These are phyloP conservation scores for Galbula dea DNA, from an alignment of 2,113 vertebrate genomes.

Conservation along the genomic window DNA sequence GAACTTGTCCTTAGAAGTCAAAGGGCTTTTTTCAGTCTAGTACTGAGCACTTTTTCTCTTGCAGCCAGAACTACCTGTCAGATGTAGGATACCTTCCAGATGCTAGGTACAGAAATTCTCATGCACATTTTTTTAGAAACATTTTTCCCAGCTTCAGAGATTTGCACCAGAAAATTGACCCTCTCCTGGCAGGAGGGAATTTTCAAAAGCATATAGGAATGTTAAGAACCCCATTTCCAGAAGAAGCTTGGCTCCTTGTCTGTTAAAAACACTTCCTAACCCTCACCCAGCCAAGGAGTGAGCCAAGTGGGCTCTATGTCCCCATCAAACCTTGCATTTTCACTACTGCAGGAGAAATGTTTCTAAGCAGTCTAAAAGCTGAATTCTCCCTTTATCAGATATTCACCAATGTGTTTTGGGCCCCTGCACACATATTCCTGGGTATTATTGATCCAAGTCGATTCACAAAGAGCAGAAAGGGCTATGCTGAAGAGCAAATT, in stretches of 20 bases:
- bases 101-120: not conserved
- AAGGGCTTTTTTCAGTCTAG: slow-evolving; percentile 50
- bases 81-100: not conserved
- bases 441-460: not conserved
- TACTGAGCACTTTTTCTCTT: slow-evolving; percentile 35
- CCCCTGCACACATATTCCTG: not conserved
- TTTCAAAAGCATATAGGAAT: not conserved
- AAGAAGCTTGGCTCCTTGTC: not conserved
- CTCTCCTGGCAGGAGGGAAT: not conserved
- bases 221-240: not conserved
- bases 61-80: slow-evolving; percentile 12
- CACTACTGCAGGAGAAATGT: not conserved
- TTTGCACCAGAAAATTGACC: not conserved
- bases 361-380: not conserved
- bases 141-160: not conserved
- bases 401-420: not conserved
- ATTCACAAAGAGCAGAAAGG: not conserved
- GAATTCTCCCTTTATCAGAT: not conserved
- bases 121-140: not conserved
- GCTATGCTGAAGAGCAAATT: not conserved
- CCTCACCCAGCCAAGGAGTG: not conserved
- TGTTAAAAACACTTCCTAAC: not conserved
- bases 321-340: not conserved
- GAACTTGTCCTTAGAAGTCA: not conserved
- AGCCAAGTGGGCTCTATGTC: not conserved